Percentiles rank a stretch among this genome's conserved stretches.
phyloP scores from a whole-genome alignment of 2,888 invertebrate genomes.

The Argynnis bischoffii region DNA sequence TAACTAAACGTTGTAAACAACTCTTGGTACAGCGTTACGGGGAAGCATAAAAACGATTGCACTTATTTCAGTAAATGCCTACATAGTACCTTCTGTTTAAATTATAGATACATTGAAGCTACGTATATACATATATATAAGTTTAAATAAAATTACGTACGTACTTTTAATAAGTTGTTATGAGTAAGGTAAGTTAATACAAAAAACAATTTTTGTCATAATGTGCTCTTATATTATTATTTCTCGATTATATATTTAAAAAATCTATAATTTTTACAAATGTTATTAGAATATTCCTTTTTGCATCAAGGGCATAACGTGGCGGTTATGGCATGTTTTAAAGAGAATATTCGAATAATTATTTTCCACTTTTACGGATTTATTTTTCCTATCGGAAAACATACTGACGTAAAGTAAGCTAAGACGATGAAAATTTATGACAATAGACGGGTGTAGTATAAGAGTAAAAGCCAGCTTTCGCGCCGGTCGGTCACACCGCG shows the following conservation, averaged over 20 bases:
- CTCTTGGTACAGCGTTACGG: constrained; percentile 37
- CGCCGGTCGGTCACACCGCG: constrained; percentile 60
- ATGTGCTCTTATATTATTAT: too few species aligned
- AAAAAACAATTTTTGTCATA: too few species aligned
- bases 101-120: too few species aligned
- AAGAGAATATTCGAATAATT: not conserved
- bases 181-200: too few species aligned
- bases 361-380: not conserved
- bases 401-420: constrained; percentile 22
- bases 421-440: constrained; percentile 45
- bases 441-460: constrained; percentile 51
- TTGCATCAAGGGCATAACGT: too few species aligned
- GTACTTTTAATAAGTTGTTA: too few species aligned
- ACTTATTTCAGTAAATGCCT: constrained; percentile 35
- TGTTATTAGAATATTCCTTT: too few species aligned
- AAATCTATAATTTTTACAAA: too few species aligned
- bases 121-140: too few species aligned
- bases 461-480: constrained; percentile 75
- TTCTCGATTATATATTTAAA: too few species aligned
- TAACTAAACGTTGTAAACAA: constrained; percentile 48
- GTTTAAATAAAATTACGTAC: too few species aligned
- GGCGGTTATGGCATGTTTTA: not conserved
- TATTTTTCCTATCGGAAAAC: not conserved
- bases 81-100: not conserved
- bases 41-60: constrained; percentile 37